Conservation (phyloP, 2,113 vertebrate species). For the Phasianus colchicus region DNA sequence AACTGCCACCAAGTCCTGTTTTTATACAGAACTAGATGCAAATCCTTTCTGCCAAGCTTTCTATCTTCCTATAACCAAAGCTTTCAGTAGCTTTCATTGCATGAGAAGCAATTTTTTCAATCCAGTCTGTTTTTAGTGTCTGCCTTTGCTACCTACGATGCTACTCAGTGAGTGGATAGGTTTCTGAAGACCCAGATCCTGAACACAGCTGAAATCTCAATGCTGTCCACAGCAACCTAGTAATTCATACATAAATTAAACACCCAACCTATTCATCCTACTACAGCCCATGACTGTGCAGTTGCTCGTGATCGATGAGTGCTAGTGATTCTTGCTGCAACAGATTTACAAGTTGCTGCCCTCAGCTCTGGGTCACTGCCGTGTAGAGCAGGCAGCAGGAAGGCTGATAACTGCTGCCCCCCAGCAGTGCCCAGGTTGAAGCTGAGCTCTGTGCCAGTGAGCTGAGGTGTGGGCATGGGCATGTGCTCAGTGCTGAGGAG, state of each 20-base stretch:
- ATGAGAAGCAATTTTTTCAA: neutral
- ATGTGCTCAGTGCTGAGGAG: rapidly evolving
- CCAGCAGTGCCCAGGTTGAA: neutral
- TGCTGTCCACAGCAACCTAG: neutral
- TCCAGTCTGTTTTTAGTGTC: neutral
- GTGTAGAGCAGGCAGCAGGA: rapidly evolving
- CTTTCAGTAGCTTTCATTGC: neutral
- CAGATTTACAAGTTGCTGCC: neutral
- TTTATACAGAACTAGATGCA: rapidly evolving
- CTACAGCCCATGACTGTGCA: neutral
- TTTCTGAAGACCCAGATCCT: neutral
- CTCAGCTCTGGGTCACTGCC: neutral
- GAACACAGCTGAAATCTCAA: neutral
- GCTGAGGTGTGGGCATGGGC: neutral
- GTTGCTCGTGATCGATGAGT: neutral
- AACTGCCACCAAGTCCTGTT: neutral
- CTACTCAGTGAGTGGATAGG: neutral
- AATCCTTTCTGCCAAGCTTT: neutral
- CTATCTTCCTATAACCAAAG: neutral
- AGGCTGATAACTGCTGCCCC: neutral
- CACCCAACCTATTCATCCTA: neutral
- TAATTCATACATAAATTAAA: rapidly evolving
- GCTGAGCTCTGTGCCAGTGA: rapidly evolving
- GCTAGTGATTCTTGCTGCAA: neutral
- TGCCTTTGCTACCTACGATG: neutral